Percentiles rank a stretch among this genome's conserved stretches.
phyloP scores from a whole-genome alignment of 2,113 vertebrate species.

The Deroptyus accipitrinus region DNA sequence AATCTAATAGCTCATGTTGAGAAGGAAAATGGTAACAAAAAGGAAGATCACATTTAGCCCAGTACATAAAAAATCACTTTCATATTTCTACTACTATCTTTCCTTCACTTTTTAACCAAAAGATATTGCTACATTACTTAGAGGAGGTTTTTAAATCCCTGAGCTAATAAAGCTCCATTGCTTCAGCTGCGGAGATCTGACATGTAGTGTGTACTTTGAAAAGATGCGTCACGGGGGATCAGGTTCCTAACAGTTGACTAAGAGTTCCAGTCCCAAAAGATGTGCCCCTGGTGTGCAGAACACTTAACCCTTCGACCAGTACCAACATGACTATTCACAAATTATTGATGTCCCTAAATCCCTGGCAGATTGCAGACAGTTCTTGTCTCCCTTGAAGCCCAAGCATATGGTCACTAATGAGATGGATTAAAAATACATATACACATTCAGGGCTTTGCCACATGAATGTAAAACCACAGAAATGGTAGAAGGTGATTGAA shows the following conservation, averaged over 20 bases:
- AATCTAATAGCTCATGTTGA: not conserved
- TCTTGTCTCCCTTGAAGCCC: conserved; percentile 75
- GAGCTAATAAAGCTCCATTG: conserved; percentile 70
- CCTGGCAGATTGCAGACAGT: conserved; percentile 82
- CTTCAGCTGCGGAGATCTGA: conserved; percentile 68
- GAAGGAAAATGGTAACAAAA: conserved; percentile 11
- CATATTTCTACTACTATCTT: conserved; percentile 18
- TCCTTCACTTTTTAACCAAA: conserved; percentile 56
- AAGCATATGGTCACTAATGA: conserved; percentile 86
- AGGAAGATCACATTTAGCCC: conserved; percentile 8
- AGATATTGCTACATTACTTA: conserved; percentile 60
- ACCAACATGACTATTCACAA: conserved; percentile 83
- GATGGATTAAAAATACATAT: conserved; percentile 75
- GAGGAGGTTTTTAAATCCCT: conserved; percentile 72
- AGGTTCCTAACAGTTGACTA: conserved; percentile 74
- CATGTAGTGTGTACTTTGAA: conserved; percentile 66
- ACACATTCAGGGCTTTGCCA: conserved; percentile 69
- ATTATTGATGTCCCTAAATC: conserved; percentile 87
- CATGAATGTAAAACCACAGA: conserved; percentile 67
- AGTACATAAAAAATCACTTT: conserved; percentile 17
- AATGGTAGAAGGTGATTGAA: conserved; percentile 77
- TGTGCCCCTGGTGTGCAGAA: conserved; percentile 75
- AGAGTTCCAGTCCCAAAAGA: conserved; percentile 77
- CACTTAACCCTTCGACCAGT: conserved; percentile 87
- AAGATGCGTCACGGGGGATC: conserved; percentile 68